Evolutionary conservation across 35 echinoderm and acorn worm genomes (phyloP).

Genomic region (Patiria miniata): DNA sequence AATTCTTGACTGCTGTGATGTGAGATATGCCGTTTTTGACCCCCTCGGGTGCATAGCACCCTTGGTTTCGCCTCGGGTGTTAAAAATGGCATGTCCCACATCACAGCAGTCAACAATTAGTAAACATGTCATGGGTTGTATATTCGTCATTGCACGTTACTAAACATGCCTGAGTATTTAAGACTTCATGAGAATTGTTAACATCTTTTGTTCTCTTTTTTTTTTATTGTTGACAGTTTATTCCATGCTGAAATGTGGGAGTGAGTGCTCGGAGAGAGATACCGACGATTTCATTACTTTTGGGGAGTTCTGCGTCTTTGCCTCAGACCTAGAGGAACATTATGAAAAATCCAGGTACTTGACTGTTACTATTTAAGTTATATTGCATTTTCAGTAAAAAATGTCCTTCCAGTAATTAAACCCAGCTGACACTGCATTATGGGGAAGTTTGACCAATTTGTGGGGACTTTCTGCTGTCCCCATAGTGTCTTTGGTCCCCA

Average conservation of each 20-base stretch:
- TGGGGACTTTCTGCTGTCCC: too few species aligned
- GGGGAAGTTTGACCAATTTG: not conserved
- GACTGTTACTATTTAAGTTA: not conserved
- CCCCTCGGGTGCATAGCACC: too few species aligned
- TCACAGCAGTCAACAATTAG: too few species aligned
- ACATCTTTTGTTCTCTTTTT: not conserved
- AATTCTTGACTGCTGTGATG: too few species aligned
- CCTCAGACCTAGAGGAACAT: conserved; percentile 40
- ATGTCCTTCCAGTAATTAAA: not conserved
- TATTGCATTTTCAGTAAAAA: not conserved
- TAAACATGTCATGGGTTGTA: too few species aligned
- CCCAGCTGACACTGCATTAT: not conserved
- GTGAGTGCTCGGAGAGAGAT: conserved; percentile 33
- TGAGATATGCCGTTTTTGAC: too few species aligned
- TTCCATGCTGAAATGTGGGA: conserved; percentile 38
- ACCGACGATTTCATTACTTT: conserved; percentile 26
- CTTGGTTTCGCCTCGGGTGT: too few species aligned
- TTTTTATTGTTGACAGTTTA: conserved; percentile 34
- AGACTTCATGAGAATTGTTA: too few species aligned
- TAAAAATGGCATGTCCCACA: too few species aligned
- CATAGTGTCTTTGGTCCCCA: too few species aligned
- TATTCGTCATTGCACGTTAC: too few species aligned
- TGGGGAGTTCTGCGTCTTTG: conserved; percentile 55
- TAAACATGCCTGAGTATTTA: too few species aligned
- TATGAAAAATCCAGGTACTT: conserved; percentile 38